Evolutionary conservation across 2,888 invertebrate species (phyloP).

Genomic region (Dicyrtoma fusca): DNA sequence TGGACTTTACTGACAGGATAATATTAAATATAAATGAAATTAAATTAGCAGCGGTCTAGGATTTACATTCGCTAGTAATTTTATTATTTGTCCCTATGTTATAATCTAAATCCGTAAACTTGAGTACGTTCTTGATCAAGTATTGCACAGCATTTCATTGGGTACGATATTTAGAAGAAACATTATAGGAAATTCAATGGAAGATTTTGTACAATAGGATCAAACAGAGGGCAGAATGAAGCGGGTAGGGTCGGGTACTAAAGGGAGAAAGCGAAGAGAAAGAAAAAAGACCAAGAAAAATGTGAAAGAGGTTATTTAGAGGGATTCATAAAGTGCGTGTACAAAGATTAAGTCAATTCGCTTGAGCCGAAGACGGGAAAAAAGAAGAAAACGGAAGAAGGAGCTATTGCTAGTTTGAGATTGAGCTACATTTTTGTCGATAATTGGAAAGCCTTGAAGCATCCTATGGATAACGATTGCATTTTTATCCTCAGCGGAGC

Average conservation of each 20-base stretch:
- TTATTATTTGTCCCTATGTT: too few relatives aligned
- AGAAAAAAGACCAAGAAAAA: neutral
- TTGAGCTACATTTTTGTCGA: slow-evolving; percentile 31
- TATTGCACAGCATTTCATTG: too few relatives aligned
- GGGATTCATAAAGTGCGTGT: slow-evolving; percentile 16
- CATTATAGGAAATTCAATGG: too few relatives aligned
- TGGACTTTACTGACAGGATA: too few relatives aligned
- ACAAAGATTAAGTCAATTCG: slow-evolving; percentile 38
- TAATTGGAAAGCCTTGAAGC: slow-evolving; percentile 36
- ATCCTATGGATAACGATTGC: slow-evolving; percentile 33
- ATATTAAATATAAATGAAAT: too few relatives aligned
- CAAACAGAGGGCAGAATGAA: neutral
- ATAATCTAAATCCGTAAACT: too few relatives aligned
- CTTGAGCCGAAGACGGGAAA: neutral
- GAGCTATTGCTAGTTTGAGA: slow-evolving; percentile 11
- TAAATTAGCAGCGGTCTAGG: too few relatives aligned
- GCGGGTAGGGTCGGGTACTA: neutral
- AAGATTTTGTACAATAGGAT: neutral
- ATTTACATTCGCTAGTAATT: too few relatives aligned
- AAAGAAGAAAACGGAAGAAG: slow-evolving; percentile 5
- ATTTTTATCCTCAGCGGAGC: slow-evolving; percentile 38
- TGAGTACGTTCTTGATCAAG: too few relatives aligned
- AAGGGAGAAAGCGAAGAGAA: neutral
- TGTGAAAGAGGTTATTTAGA: neutral
- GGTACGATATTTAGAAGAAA: too few relatives aligned